phyloP scores from a whole-genome alignment of 2,797 vertebrate genomes.

The Pyrocephalus nanus region DNA sequence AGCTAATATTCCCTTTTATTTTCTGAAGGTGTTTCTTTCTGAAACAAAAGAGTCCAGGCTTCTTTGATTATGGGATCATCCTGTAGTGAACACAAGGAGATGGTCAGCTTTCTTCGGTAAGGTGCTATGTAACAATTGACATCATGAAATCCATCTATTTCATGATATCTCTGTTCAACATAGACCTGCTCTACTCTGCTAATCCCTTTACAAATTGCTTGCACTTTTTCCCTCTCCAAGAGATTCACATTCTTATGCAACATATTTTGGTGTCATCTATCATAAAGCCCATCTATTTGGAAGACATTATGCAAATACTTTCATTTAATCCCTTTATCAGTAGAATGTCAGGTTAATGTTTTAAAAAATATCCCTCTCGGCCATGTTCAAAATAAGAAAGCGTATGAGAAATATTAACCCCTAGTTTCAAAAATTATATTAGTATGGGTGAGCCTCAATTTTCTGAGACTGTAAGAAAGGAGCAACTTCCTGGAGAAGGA shows the following conservation, averaged over 20 bases:
- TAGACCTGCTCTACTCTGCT: not conserved
- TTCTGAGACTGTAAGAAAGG: not conserved
- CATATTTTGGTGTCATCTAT: slow-evolving; percentile 33
- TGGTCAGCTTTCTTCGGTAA: not conserved
- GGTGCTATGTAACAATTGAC: not conserved
- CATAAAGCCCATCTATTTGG: slow-evolving; percentile 18
- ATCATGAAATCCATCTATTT: not conserved
- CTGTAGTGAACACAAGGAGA: slow-evolving; percentile 21
- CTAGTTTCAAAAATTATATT: not conserved
- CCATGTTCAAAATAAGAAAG: not conserved
- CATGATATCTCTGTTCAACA: not conserved
- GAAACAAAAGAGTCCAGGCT: not conserved
- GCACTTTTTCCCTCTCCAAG: not conserved
- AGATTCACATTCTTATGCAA: slow-evolving; percentile 12
- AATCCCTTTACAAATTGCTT: slow-evolving; percentile 19
- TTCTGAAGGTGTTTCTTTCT: slow-evolving; percentile 10
- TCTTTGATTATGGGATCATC: not conserved
- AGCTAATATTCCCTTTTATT: not conserved
- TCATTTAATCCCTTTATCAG: slow-evolving; percentile 50
- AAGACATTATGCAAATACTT: slow-evolving; percentile 38
- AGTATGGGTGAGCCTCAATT: not conserved
- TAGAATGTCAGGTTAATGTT: slow-evolving; percentile 45
- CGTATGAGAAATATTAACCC: not conserved
- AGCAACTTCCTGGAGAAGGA: not conserved
- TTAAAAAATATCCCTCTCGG: not conserved